Conservation (phyloP, 2,113 vertebrate species). For the Melierax canorus region DNA sequence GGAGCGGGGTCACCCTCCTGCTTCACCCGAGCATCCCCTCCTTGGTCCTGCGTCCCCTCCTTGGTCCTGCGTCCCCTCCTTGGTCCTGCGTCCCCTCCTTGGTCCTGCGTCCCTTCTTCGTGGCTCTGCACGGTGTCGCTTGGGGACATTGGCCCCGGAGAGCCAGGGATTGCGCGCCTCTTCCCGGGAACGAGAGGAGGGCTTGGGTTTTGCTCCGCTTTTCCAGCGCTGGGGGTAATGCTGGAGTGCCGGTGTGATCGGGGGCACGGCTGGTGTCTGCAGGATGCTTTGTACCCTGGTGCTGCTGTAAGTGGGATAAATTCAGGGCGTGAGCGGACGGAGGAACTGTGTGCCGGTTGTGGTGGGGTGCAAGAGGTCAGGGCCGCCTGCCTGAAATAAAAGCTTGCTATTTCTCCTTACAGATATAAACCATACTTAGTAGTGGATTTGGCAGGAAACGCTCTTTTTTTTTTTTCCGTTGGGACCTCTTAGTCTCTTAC, state of each 20-base stretch:
- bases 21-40: background rate
- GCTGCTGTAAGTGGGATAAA: background rate
- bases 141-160: background rate
- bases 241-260: background rate
- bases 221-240: background rate
- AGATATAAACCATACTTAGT: background rate
- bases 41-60: background rate
- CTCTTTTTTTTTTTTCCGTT: background rate
- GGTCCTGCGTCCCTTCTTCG: background rate
- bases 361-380: background rate
- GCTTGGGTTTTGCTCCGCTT: background rate
- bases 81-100: too few relatives aligned
- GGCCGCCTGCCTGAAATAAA: background rate
- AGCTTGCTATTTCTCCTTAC: background rate
- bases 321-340: rapidly evolving
- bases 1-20: background rate
- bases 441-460: background rate
- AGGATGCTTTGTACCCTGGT: background rate
- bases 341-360: background rate
- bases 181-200: background rate
- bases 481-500: background rate
- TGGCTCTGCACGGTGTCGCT: too few relatives aligned
- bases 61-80: background rate
- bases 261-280: background rate
- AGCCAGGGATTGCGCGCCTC: background rate